Conservation (phyloP, 2,888 invertebrate genomes). For the Pinctada fucata region DNA sequence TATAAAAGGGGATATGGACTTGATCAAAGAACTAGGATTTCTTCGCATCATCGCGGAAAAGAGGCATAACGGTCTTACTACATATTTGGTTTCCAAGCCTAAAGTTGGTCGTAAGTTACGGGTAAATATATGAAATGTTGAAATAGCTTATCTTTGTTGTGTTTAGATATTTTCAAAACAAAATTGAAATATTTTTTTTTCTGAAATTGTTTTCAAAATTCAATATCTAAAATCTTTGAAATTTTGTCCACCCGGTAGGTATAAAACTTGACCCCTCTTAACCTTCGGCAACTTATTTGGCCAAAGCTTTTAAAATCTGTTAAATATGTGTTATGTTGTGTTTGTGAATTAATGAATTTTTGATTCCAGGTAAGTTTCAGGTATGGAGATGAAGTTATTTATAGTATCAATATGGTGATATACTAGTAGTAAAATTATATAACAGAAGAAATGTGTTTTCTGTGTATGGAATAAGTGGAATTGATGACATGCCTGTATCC, state of each 20-base stretch:
- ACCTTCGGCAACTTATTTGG: slow-evolving; percentile 11
- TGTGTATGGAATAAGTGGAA: not conserved
- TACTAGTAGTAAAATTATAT: too few relatives aligned
- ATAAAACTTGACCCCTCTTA: not conserved
- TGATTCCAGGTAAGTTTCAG: slow-evolving; percentile 28
- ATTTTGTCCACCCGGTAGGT: slow-evolving; percentile 27
- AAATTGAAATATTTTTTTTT: slow-evolving; percentile 3
- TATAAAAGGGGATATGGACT: slow-evolving; percentile 11
- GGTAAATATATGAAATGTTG: not conserved
- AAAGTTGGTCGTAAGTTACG: not conserved
- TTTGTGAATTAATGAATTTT: too few relatives aligned
- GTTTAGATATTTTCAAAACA: not conserved
- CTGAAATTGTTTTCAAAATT: not conserved
- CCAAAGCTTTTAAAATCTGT: not conserved
- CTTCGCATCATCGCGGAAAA: not conserved
- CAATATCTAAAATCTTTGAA: not conserved
- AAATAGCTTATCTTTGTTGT: not conserved
- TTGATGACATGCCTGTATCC: not conserved
- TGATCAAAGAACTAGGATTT: not conserved
- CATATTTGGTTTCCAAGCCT: not conserved
- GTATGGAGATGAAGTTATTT: not conserved
- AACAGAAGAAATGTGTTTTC: not conserved
- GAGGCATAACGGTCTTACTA: not conserved
- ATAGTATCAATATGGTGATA: not conserved
- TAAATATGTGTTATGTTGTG: too few relatives aligned